Evolutionary conservation across 2,113 vertebrate species (phyloP), one percentile per base, ranked within the genome.

Genomic region (Siniperca chuatsi): DNA sequence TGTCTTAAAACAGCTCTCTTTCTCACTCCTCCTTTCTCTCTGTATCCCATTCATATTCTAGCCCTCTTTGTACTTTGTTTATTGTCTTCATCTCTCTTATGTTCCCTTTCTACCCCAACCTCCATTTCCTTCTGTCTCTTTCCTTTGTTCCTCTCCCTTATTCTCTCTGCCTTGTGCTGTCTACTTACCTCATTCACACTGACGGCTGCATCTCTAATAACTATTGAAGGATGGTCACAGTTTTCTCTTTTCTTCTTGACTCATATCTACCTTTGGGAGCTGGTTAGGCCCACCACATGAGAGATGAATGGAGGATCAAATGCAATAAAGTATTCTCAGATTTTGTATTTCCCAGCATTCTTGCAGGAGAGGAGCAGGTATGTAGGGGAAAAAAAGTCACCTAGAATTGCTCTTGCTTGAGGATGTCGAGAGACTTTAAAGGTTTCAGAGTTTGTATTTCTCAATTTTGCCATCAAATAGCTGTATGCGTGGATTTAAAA

Each of bases 151-250:
- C 64, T 83, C 67, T 85, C 68, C 37, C 81, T 75, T 76, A 48
- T 75, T 68, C 74, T 86, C 66, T 48, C 50, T 75, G 40, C 73
- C 79, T 81, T 54, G 80, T 86, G 72, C 78, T 83, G 86, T 89
- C 86, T 91, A 52, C 76, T 89, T 92, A 58, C 42, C 92, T 87
- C 87, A 89, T 94, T 86, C 93, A 79, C 93, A 90, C 73, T 93
- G 80, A 95, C 80, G 78, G 89, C 78, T 92, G 83, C 78, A 83
- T 90, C 90, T 88, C 89, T 92, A 94, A 96, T 92, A 95, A 94
- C 94, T 92, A 93, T 92, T 89, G 92, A 94, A 91, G 71, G 57
- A 92, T 62, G 73, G 90, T 87, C 78, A 88, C 82, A 67, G 88
- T 85, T 91, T 83, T 85, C 72, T 66, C 69, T 87, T 90, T 93